phyloP scores from a whole-genome alignment of 2,113 vertebrate species.

The Rhinoptilus africanus region DNA sequence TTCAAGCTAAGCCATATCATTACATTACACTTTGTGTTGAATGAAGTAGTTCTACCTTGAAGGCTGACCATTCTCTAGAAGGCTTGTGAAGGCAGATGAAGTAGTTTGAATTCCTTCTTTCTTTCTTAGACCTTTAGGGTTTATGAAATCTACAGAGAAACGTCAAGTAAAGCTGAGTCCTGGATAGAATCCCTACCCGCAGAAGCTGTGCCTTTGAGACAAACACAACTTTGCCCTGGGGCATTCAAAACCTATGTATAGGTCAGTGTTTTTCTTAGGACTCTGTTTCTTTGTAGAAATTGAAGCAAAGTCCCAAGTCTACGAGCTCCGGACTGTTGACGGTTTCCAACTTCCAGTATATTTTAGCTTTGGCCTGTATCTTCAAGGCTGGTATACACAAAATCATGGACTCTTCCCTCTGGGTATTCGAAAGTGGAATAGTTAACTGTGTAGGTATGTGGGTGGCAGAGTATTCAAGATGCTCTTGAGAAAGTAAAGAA shows the following conservation, averaged over 20 bases:
- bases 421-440: not conserved
- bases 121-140: not conserved
- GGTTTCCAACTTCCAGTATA: not conserved
- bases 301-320: not conserved
- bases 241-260: not conserved
- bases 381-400: not conserved
- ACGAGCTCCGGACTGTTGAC: not conserved
- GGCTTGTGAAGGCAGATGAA: not conserved
- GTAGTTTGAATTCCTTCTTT: not conserved
- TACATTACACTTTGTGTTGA: not conserved
- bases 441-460: rapidly evolving
- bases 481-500: not conserved
- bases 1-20: not conserved
- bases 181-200: not conserved
- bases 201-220: not conserved
- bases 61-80: not conserved
- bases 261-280: not conserved
- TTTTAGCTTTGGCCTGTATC: not conserved
- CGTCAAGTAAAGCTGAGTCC: not conserved
- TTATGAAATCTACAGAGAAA: not conserved
- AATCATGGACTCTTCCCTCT: not conserved
- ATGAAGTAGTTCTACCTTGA: not conserved
- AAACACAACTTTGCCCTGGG: not conserved
- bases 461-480: not conserved
- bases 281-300: not conserved